Evolutionary conservation across 2,888 invertebrate species (phyloP).

Genomic region (Cerastis leucographa): DNA sequence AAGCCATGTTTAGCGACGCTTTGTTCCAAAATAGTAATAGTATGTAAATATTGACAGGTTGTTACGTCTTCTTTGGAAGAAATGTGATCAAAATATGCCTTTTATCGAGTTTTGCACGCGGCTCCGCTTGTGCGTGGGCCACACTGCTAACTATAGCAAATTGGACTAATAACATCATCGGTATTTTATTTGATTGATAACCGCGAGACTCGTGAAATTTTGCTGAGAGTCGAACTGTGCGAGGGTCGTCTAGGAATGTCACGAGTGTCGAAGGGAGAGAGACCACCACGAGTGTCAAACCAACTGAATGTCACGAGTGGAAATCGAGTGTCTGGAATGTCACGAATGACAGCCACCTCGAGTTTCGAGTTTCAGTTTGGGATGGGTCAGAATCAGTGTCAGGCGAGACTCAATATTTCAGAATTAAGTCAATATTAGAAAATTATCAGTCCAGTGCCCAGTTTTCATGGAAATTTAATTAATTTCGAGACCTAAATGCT

Average conservation of each 20-base stretch:
- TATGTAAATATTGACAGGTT: conserved; percentile 65
- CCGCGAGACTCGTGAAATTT: conserved; percentile 11
- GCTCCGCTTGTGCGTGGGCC: conserved; percentile 65
- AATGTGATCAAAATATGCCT: conserved; percentile 66
- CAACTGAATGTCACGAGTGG: too few species aligned
- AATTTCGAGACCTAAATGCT: too few species aligned
- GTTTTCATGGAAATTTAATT: too few species aligned
- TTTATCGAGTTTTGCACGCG: conserved; percentile 67
- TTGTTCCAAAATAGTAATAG: conserved; percentile 53
- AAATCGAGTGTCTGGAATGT: not conserved
- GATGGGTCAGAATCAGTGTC: not conserved
- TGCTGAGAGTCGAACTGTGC: not conserved
- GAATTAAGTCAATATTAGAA: too few species aligned
- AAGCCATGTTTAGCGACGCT: conserved; percentile 32
- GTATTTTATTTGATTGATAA: conserved; percentile 50
- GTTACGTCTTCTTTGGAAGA: conserved; percentile 48
- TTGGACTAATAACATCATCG: conserved; percentile 36
- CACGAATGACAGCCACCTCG: not conserved
- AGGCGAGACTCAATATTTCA: not conserved
- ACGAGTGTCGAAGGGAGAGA: not conserved
- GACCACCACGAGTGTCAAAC: not conserved
- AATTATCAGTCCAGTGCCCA: not conserved
- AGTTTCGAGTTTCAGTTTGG: not conserved
- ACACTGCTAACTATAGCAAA: conserved; percentile 43
- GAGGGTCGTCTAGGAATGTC: not conserved